Percentiles rank a stretch among this genome's conserved stretches.
Evolutionary conservation across 64 coral and sea anemone species (phyloP).

Genomic region (Astreopora myriophthalma): DNA sequence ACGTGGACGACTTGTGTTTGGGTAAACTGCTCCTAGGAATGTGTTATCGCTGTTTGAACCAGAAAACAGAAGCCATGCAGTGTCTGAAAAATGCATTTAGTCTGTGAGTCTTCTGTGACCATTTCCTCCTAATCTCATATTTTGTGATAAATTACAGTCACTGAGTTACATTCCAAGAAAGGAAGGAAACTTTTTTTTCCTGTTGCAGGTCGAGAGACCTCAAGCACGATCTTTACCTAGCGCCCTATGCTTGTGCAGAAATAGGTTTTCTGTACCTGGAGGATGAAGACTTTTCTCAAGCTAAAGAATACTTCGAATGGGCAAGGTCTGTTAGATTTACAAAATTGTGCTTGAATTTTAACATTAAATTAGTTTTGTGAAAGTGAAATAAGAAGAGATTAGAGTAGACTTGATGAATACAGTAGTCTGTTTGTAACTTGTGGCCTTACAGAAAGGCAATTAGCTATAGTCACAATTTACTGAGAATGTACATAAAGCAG

Average conservation of each 20-base stretch:
- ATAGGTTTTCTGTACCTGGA: slow-evolving; percentile 94
- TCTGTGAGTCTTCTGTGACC: slow-evolving; percentile 28
- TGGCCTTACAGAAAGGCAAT: no score
- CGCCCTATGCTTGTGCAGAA: slow-evolving; percentile 90
- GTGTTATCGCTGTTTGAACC: slow-evolving; percentile 79
- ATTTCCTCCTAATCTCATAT: no score
- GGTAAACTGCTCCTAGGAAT: slow-evolving; percentile 90
- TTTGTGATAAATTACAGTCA: no score
- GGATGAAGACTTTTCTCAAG: slow-evolving; percentile 61
- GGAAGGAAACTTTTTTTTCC: not conserved
- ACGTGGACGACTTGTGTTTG: slow-evolving; percentile 87
- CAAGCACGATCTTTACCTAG: slow-evolving; percentile 70
- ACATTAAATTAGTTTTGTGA: no score
- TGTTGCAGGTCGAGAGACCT: slow-evolving; percentile 61
- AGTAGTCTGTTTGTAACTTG: no score
- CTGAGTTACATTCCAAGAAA: no score
- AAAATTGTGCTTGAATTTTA: not conserved
- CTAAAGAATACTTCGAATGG: slow-evolving; percentile 80
- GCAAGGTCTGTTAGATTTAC: slow-evolving; percentile 27
- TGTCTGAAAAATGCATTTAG: slow-evolving; percentile 58
- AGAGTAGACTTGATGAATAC: no score
- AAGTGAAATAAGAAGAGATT: no score
- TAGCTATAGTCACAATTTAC: no score
- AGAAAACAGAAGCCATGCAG: slow-evolving; percentile 63
- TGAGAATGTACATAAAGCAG: no score